These are phyloP conservation scores for Melanocharis versteri DNA, from an alignment of 2,113 vertebrate genomes.

Conservation along the genomic window DNA sequence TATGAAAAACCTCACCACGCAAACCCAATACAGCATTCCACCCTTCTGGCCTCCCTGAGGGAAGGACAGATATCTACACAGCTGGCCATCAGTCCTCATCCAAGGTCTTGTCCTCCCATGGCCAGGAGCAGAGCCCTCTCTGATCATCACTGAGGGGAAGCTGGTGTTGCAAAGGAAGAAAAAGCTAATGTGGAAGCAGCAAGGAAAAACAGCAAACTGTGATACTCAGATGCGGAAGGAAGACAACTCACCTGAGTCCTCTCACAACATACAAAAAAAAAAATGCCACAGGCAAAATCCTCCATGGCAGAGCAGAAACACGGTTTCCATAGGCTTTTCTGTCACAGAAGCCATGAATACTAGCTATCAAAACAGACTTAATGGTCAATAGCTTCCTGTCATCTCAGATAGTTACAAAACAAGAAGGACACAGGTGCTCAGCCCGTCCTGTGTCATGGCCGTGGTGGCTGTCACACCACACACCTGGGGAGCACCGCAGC, in stretches of 20 bases:
- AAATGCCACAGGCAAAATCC: background rate
- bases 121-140: background rate
- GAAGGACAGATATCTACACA: background rate
- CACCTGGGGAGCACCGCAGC: rapidly evolving
- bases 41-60: background rate
- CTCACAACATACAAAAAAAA: background rate
- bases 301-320: background rate
- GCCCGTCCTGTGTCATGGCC: background rate
- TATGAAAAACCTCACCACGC: rapidly evolving
- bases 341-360: background rate
- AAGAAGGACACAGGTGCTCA: background rate
- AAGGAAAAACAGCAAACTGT: background rate
- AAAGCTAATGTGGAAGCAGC: background rate
- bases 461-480: background rate
- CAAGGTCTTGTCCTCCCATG: background rate
- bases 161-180: background rate
- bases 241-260: background rate
- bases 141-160: background rate
- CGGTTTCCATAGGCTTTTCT: background rate
- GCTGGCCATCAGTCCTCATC: background rate
- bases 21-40: background rate
- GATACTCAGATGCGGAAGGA: background rate
- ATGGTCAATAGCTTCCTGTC: background rate
- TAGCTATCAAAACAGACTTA: background rate
- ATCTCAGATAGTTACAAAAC: background rate